Percentiles rank a stretch among this genome's conserved stretches.
Conservation (phyloP, 1,140 invertebrate genomes). For the Drosophila murphyi region DNA sequence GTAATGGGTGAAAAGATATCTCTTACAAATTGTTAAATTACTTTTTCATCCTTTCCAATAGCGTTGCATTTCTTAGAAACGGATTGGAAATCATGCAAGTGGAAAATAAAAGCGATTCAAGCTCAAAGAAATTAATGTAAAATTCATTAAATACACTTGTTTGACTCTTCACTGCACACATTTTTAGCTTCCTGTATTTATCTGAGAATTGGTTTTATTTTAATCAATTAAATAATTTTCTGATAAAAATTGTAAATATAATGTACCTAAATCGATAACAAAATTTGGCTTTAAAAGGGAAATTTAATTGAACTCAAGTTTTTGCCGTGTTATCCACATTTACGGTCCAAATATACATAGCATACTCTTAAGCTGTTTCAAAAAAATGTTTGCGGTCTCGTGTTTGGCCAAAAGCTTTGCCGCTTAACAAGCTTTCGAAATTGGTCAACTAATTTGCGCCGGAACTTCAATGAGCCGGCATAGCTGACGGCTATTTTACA, state of each 20-base stretch:
- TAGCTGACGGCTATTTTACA: conserved; percentile 39
- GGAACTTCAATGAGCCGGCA: conserved; percentile 29
- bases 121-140: conserved; percentile 3
- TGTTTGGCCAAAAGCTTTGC: conserved; percentile 6
- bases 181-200: background rate
- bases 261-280: too few species aligned
- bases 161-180: background rate
- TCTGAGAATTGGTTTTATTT: background rate
- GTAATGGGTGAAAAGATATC: too few species aligned
- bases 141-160: background rate
- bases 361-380: conserved; percentile 1
- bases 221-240: background rate
- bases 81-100: conserved; percentile 38
- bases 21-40: conserved; percentile 21
- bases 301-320: background rate
- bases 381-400: background rate
- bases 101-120: conserved; percentile 53
- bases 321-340: background rate
- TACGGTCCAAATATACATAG: conserved; percentile 3
- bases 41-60: conserved; percentile 15
- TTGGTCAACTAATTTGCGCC: conserved; percentile 29
- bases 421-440: conserved; percentile 6
- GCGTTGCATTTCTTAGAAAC: conserved; percentile 30
- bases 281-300: background rate
- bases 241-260: background rate